These are phyloP conservation scores for Montifringilla adamsi DNA, from an alignment of 2,113 vertebrate genomes.

Conservation along the genomic window DNA sequence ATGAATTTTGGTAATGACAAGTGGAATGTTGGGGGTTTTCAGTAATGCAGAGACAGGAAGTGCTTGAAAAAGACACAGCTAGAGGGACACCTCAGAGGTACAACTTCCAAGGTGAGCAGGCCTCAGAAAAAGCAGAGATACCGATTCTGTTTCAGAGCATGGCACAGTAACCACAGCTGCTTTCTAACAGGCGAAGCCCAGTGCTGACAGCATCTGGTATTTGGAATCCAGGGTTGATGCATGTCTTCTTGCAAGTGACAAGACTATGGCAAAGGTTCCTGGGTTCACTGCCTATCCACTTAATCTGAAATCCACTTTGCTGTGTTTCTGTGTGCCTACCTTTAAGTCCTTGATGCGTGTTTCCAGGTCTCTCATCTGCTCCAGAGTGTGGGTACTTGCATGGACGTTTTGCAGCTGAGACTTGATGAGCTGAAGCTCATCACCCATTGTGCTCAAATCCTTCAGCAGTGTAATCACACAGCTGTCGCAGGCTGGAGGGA, in stretches of 20 bases:
- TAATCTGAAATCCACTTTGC: too few species aligned
- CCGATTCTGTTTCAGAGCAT: background rate
- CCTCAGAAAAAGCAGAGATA: background rate
- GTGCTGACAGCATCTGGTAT: background rate
- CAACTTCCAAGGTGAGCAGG: background rate
- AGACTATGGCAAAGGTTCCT: background rate
- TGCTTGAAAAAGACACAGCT: background rate
- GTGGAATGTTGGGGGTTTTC: rapidly evolving
- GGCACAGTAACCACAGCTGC: background rate
- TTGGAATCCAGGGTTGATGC: background rate
- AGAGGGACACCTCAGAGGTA: background rate
- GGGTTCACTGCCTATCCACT: background rate
- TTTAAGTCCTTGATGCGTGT: constrained; percentile 77
- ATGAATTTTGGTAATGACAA: background rate
- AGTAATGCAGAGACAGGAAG: background rate
- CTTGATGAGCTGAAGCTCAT: constrained; percentile 80
- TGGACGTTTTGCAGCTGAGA: constrained; percentile 76
- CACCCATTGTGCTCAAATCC: constrained; percentile 79
- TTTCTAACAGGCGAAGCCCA: background rate
- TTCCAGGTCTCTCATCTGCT: constrained; percentile 82
- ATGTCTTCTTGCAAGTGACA: background rate
- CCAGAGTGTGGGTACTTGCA: constrained; percentile 60
- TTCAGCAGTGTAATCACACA: constrained; percentile 86
- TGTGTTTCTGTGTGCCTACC: constrained; percentile 68
- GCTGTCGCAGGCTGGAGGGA: constrained; percentile 85